Evolutionary conservation across 2,888 invertebrate species (phyloP).

Genomic region (Mechanitis mazaeus): DNA sequence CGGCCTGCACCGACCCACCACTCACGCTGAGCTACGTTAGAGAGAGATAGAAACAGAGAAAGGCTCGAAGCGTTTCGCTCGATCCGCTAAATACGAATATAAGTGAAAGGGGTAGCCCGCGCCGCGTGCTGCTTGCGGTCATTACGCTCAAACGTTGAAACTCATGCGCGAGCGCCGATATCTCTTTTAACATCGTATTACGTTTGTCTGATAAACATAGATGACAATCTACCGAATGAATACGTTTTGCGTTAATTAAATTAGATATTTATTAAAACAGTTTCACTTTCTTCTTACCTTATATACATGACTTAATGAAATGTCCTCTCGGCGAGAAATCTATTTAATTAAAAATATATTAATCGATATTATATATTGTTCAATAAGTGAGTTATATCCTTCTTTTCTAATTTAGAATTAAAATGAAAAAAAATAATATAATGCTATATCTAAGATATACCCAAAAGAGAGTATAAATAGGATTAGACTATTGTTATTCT

Average conservation of each 20-base stretch:
- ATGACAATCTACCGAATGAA: conserved; percentile 18
- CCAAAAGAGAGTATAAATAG: too few relatives aligned
- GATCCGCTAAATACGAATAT: conserved; percentile 65
- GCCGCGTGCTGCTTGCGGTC: conserved; percentile 40
- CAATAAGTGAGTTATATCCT: too few relatives aligned
- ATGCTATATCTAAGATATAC: too few relatives aligned
- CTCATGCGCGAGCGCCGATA: conserved; percentile 42
- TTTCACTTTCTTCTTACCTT: conserved; percentile 16
- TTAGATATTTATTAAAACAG: conserved; percentile 13
- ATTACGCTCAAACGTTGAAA: conserved; percentile 51
- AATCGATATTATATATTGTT: too few relatives aligned
- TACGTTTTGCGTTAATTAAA: conserved; percentile 8
- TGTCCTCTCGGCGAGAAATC: too few relatives aligned
- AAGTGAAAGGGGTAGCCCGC: conserved; percentile 74
- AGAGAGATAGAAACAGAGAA: conserved; percentile 72
- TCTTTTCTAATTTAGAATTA: too few relatives aligned
- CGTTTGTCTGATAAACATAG: conserved; percentile 24
- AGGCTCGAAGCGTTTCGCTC: conserved; percentile 68
- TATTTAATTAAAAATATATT: too few relatives aligned
- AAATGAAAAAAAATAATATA: too few relatives aligned
- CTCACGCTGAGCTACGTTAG: conserved; percentile 58
- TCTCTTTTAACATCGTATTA: conserved; percentile 39
- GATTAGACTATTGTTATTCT: too few relatives aligned
- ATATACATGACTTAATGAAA: conserved; percentile 1
- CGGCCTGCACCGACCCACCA: conserved; percentile 57